phyloP scores from a whole-genome alignment of 2,888 invertebrate species.

The Eilema sororculum region DNA sequence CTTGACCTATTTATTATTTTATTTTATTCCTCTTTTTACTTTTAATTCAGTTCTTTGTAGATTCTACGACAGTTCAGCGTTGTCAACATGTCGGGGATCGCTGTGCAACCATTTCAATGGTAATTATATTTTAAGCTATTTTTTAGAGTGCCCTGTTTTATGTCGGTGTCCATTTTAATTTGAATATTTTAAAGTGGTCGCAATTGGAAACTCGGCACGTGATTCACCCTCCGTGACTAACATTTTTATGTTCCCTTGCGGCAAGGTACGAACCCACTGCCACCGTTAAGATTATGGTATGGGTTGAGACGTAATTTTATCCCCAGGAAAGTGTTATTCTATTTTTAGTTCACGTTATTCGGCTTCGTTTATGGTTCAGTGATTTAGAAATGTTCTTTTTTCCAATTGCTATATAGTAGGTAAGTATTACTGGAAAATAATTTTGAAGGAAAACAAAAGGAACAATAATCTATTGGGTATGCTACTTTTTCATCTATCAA shows the following conservation, averaged over 20 bases:
- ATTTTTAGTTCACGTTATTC: neutral
- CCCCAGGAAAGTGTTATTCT: conserved; percentile 9
- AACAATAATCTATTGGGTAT: too few relatives aligned
- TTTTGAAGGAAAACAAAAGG: too few relatives aligned
- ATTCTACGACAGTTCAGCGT: conserved; percentile 16
- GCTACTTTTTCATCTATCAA: too few relatives aligned
- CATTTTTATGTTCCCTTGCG: conserved; percentile 16
- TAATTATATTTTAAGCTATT: conserved; percentile 16
- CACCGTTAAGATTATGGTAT: conserved; percentile 16
- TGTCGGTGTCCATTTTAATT: conserved; percentile 20
- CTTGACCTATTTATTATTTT: conserved; percentile 19
- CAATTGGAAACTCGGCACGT: conserved; percentile 21
- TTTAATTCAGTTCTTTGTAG: conserved; percentile 13
- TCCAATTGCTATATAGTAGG: too few relatives aligned
- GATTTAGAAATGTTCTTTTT: neutral
- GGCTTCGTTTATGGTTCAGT: too few relatives aligned
- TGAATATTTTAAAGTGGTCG: conserved; percentile 25
- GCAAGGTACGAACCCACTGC: conserved; percentile 6
- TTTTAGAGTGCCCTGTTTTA: conserved; percentile 18
- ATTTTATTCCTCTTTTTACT: conserved; percentile 5
- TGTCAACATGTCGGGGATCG: conserved; percentile 2
- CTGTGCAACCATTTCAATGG: conserved; percentile 15
- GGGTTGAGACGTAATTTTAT: conserved; percentile 14
- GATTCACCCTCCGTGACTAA: conserved; percentile 21
- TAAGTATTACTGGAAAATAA: neutral